Conservation (phyloP, 2,113 vertebrate species). For the Phylloscopus trochilus region DNA sequence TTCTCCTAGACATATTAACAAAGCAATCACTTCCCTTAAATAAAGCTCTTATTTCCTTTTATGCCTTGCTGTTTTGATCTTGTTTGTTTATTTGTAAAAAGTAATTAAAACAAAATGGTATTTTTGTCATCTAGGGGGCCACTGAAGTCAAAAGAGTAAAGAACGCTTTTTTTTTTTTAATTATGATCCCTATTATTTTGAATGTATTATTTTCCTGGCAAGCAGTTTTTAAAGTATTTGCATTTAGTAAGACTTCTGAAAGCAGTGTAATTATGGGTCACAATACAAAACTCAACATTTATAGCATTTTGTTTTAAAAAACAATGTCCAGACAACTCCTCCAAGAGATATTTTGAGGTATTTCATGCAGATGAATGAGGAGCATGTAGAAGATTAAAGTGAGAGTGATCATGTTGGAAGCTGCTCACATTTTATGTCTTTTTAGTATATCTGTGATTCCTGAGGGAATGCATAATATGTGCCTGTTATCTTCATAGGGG, state of each 20-base stretch:
- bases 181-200: not conserved
- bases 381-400: not conserved
- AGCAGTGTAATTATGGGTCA: not conserved
- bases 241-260: not conserved
- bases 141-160: not conserved
- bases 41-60: not conserved
- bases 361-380: not conserved
- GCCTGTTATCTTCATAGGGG: not conserved
- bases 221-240: not conserved
- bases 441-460: not conserved
- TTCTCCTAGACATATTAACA: not conserved
- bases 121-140: not conserved
- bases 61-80: not conserved
- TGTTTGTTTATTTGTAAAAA: not conserved
- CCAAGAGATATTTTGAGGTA: not conserved
- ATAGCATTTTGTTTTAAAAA: not conserved
- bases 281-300: not conserved
- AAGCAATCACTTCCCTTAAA: not conserved
- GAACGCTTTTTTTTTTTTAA: rapidly evolving
- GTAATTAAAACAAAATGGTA: not conserved
- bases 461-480: not conserved
- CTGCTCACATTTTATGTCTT: not conserved
- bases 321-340: not conserved
- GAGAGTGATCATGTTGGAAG: not conserved
- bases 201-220: not conserved